phyloP scores from a whole-genome alignment of 1,140 invertebrate species.

The Thalassaphorura encarpata region DNA sequence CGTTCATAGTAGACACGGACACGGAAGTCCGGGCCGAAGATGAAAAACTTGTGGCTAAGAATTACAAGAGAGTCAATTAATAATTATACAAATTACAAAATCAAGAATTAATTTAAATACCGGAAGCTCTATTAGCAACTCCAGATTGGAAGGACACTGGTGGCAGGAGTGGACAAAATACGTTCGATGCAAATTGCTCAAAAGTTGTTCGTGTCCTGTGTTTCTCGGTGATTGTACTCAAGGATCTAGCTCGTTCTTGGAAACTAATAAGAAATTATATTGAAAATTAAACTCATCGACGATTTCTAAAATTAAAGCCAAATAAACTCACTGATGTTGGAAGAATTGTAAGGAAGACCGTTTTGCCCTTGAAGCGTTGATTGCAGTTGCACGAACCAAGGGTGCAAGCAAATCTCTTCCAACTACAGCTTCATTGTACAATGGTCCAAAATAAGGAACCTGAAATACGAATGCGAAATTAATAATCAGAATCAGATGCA shows the following conservation, averaged over 20 bases:
- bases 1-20: conserved; percentile 5
- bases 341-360: conserved; percentile 76
- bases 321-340: conserved; percentile 69
- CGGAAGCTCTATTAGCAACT: conserved; percentile 36
- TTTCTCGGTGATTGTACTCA: conserved; percentile 78
- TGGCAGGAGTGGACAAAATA: conserved; percentile 65
- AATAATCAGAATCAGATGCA: conserved; percentile 6
- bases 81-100: not conserved
- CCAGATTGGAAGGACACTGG: conserved; percentile 41
- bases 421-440: conserved; percentile 90
- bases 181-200: conserved; percentile 77
- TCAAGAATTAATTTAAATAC: conserved; percentile 21
- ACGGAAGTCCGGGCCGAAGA: conserved; percentile 10
- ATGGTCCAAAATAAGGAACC: conserved; percentile 88
- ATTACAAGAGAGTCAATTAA: conserved; percentile 1
- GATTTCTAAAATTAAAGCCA: not conserved
- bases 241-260: conserved; percentile 74
- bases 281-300: not conserved
- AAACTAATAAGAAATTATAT: conserved; percentile 48
- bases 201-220: conserved; percentile 82
- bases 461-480: conserved; percentile 37
- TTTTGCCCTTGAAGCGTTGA: conserved; percentile 84
- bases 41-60: conserved; percentile 23
- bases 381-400: conserved; percentile 79
- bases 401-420: conserved; percentile 71